Evolutionary conservation across 1,140 invertebrate species (phyloP).

Genomic region (Drosophila athabasca): DNA sequence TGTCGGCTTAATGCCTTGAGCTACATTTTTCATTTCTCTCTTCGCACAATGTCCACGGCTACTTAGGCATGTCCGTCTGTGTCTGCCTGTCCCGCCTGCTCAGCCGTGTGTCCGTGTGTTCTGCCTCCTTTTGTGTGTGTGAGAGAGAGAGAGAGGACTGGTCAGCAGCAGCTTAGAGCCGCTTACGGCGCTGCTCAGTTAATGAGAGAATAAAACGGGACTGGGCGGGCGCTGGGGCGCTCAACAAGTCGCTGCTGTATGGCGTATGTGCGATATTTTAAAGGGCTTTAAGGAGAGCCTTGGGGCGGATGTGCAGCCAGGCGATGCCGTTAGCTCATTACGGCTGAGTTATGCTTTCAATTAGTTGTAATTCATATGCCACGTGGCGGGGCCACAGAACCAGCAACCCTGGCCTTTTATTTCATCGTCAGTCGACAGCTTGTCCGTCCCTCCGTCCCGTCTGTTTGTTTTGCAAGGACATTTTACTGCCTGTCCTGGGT

Average conservation of each 20-base stretch:
- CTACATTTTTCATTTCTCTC: conserved; percentile 66
- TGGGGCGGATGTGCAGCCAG: conserved; percentile 36
- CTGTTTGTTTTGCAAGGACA: conserved; percentile 64
- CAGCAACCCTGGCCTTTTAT: conserved; percentile 21
- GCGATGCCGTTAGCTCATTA: conserved; percentile 59
- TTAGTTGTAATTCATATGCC: conserved; percentile 75
- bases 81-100: conserved; percentile 11
- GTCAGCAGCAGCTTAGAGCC: conserved; percentile 57
- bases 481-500: conserved; percentile 26
- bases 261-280: conserved; percentile 59
- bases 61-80: conserved; percentile 50
- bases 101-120: conserved; percentile 10
- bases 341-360: conserved; percentile 76
- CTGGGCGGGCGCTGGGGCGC: conserved; percentile 3
- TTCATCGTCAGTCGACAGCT: neutral
- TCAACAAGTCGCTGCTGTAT: conserved; percentile 73
- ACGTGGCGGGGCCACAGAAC: conserved; percentile 28
- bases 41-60: conserved; percentile 53
- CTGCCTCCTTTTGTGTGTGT: neutral
- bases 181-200: conserved; percentile 49
- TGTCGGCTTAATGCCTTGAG: conserved; percentile 69
- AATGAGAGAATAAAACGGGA: conserved; percentile 34
- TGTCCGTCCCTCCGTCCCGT: conserved; percentile 3
- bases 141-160: conserved; percentile 43
- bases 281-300: conserved; percentile 29